Evolutionary conservation across 2,888 invertebrate species (phyloP).

Genomic region (Drosophila ustulata): DNA sequence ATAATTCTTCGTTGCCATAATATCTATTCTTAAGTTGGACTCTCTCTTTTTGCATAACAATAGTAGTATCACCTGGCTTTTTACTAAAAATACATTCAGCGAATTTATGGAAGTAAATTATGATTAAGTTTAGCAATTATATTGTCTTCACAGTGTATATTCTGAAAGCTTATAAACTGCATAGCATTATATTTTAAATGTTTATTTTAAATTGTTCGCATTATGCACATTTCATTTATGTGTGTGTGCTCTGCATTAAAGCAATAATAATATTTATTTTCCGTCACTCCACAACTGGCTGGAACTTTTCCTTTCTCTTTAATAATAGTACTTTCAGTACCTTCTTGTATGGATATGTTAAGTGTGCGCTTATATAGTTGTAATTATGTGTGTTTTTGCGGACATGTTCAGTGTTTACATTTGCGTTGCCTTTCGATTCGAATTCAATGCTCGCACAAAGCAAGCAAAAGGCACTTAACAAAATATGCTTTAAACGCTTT

Average conservation of each 20-base stretch:
- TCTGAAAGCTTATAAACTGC: background rate
- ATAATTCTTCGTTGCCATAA: background rate
- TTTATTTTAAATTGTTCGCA: background rate
- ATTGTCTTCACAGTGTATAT: background rate
- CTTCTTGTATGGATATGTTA: background rate
- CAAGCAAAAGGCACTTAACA: constrained; percentile 51
- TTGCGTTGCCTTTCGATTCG: constrained; percentile 58
- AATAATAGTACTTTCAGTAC: background rate
- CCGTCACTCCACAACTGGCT: too few relatives aligned
- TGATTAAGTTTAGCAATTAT: background rate
- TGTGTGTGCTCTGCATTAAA: background rate
- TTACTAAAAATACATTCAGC: background rate
- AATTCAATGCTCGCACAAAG: constrained; percentile 46
- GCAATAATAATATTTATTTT: background rate
- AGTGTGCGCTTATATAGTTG: background rate
- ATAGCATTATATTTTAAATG: background rate
- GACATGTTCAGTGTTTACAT: constrained; percentile 7
- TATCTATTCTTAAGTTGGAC: background rate
- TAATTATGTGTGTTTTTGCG: constrained; percentile 4
- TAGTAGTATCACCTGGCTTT: background rate
- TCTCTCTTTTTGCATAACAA: constrained; percentile 4
- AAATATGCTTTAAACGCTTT: constrained; percentile 76
- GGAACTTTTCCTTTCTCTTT: background rate
- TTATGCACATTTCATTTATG: background rate
- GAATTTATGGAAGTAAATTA: too few relatives aligned